Conservation (phyloP, 2,113 vertebrate genomes). For the Pterocles gutturalis region DNA sequence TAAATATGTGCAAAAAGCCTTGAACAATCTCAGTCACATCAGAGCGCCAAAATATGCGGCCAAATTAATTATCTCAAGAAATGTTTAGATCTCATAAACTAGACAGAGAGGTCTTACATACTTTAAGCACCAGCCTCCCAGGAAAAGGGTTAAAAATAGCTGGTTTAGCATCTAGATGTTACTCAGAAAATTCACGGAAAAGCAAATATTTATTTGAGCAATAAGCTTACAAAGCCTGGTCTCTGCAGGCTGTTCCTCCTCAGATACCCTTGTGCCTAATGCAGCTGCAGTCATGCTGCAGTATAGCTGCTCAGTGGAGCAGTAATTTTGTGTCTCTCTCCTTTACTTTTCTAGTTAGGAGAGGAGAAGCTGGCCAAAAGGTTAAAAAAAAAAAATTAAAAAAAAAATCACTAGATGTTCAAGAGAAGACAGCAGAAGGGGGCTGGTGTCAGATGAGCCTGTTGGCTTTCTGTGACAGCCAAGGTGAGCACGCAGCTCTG, state of each 20-base stretch:
- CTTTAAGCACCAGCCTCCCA: not conserved
- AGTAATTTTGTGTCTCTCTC: not conserved
- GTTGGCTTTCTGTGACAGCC: not conserved
- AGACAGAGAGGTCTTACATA: not conserved
- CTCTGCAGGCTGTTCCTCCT: not conserved
- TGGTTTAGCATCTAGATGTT: not conserved
- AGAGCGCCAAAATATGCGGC: not conserved
- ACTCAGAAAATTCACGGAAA: not conserved
- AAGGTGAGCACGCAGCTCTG: not conserved
- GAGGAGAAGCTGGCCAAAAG: not conserved
- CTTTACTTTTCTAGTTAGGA: not conserved
- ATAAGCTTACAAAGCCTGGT: not conserved
- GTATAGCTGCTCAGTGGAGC: not conserved
- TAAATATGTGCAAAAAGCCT: not conserved
- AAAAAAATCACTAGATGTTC: not conserved
- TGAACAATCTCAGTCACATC: not conserved
- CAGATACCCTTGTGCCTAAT: not conserved
- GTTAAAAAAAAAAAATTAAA: not conserved
- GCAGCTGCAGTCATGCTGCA: constrained; percentile 28
- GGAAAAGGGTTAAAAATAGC: constrained; percentile 6
- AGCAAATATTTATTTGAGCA: constrained; percentile 26
- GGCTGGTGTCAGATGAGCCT: not conserved
- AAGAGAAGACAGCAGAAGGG: not conserved
- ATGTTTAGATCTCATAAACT: not conserved
- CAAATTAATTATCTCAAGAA: not conserved